Evolutionary conservation across 2,113 vertebrate species (phyloP), one percentile per base, ranked within the genome.

Genomic region (Hyperopisus bebe): DNA sequence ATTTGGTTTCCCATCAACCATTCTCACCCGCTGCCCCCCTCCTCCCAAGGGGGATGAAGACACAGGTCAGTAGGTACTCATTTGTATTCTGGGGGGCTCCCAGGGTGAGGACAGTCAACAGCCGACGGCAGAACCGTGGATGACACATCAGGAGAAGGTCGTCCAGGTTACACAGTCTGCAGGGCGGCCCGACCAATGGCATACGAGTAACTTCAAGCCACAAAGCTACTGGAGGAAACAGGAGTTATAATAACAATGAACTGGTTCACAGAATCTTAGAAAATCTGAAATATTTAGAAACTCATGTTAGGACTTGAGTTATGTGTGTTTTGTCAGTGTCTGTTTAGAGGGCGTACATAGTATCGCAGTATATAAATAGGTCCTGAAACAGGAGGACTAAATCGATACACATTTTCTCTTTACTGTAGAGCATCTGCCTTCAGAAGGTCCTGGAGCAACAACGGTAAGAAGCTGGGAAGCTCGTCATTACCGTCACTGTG

Each of bases 71-170:
- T 21, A 44, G 87, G 55, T n/a, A 44, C 39, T 27, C 19, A 88
- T 88, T 58, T 88, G 87, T 88, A 88, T 62, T 88, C 85, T 39
- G 44, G 27, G 48, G 85, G 48, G 50, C 85, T 87, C 27, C 50
- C 48, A 17, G 85, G 27, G 19, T 55, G 85, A 87, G 85, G 85
- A 87, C 85, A 55, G 31, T 27, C 46, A 85, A 85, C 24, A 50
- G 44, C 48, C 85, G 19, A 53, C 0, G 27, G 85, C 50, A 86
- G 13, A 53, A 86, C 3, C 24, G 13, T 10, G 55, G 85, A 55
- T 19, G 3, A 55, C 85, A 53, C 85, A 35, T 80, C 74, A 42
- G 74, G 39, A 24, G 24, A 86, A 35, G 85, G 85, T 87, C 85
- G 19, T 31, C 83, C 47, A 47, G 48, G 85, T 53, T 24, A 19